Percentiles rank a stretch among this genome's conserved stretches.
Evolutionary conservation across 1,140 invertebrate species (phyloP).

Genomic region (Andricus grossulariae): DNA sequence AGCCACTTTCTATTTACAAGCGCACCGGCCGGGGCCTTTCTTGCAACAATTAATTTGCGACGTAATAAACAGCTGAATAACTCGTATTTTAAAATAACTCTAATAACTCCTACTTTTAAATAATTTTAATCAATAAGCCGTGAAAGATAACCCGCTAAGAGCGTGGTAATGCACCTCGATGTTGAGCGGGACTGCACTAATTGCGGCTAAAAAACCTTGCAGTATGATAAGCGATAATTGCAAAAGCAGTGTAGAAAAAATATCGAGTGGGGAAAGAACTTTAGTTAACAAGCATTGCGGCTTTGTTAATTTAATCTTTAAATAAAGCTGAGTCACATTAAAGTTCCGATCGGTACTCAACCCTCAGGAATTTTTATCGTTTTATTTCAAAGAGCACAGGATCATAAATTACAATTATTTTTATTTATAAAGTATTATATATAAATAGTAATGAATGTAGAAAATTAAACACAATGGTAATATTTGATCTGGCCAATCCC

Average conservation of each 20-base stretch:
- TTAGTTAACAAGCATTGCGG: conserved; percentile 6
- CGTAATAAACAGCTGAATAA: not conserved
- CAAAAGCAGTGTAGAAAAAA: conserved; percentile 9
- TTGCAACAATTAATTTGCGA: not conserved
- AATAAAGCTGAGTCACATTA: too few relatives aligned
- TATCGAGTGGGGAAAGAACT: not conserved
- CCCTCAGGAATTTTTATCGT: too few relatives aligned
- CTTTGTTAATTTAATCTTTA: too few relatives aligned
- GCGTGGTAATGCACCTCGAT: too few relatives aligned
- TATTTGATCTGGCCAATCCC: too few relatives aligned
- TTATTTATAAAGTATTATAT: too few relatives aligned
- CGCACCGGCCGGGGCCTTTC: not conserved
- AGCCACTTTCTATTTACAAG: not conserved
- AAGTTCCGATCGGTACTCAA: too few relatives aligned
- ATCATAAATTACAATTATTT: too few relatives aligned
- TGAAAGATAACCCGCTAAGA: not conserved
- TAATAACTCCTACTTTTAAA: not conserved
- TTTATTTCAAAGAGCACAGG: too few relatives aligned
- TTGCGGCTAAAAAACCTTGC: not conserved
- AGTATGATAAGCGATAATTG: not conserved
- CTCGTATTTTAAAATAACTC: not conserved
- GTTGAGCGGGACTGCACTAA: not conserved
- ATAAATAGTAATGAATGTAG: too few relatives aligned
- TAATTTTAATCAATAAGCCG: not conserved
- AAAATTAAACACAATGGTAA: too few relatives aligned